A percentile compares a stretch with the other conserved stretches of the same genome.
phyloP scores from a whole-genome alignment of 2,113 vertebrate genomes.

The Odontesthes bonariensis region DNA sequence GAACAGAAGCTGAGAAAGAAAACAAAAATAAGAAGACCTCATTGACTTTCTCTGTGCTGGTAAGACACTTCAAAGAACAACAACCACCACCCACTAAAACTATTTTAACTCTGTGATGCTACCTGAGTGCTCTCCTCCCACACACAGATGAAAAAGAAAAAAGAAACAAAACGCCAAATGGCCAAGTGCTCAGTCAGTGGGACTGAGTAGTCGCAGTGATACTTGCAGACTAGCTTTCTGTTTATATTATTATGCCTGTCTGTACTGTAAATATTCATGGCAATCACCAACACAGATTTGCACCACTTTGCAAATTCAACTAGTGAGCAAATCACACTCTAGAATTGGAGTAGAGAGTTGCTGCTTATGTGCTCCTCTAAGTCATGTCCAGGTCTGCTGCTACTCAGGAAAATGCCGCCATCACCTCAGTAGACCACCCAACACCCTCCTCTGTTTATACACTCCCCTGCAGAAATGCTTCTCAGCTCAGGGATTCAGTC shows the following conservation, averaged over 20 bases:
- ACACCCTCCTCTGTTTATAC: constrained; percentile 29
- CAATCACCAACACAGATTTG: constrained; percentile 31
- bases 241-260: constrained; percentile 56
- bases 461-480: constrained; percentile 43
- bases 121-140: constrained; percentile 52
- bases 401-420: constrained; percentile 8
- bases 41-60: constrained; percentile 30
- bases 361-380: not conserved
- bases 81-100: constrained; percentile 8
- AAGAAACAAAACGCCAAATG: too few relatives aligned
- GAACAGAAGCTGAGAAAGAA: constrained; percentile 22
- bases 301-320: constrained; percentile 15
- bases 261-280: constrained; percentile 40
- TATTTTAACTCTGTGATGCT: constrained; percentile 29
- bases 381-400: constrained; percentile 7
- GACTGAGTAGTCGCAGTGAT: not conserved
- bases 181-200: constrained; percentile 26
- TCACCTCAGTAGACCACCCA: constrained; percentile 59
- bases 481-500: constrained; percentile 48
- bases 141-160: not conserved
- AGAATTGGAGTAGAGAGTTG: not conserved
- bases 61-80: too few relatives aligned
- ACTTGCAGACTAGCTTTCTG: constrained; percentile 30
- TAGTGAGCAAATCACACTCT: constrained; percentile 22
- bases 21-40: constrained; percentile 18